Evolutionary conservation across 1,140 invertebrate genomes (phyloP), one percentile per base, ranked within the genome.

Genomic region (Drosophila pruinosa): DNA sequence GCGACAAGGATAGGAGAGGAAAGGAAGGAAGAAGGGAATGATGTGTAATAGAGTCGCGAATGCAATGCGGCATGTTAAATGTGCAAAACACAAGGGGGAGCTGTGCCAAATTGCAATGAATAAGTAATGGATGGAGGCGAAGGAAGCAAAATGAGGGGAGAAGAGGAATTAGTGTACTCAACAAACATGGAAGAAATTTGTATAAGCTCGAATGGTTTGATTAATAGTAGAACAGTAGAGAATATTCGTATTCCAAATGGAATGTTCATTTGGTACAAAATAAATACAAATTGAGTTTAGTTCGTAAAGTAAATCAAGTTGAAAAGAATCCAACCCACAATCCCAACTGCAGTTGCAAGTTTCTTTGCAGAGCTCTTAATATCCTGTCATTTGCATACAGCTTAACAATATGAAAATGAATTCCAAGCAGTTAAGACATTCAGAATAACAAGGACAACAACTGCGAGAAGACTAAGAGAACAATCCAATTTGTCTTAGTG

Each of bases 401-500:
- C 26, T 34, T 7, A 19, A 53, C 19, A 50, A 15, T 21, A 22
- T 31, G 10, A 58, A 53, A 39, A 34, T 15, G 22, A 26, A 31
- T 15, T 52, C 2, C 31, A 28, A 39, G 22, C 24, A 48, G 38
- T 24, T 22, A 58, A 36, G 26, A 43, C 48, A 76, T 76, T 62
- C 45, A 50, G 36, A 63, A 63, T 31, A 50, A 50, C 53, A 12
- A 56, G 19, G 15, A 5, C 17, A 43, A 47, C 43, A 47, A 26
- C 43, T 26, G 31, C 31, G n/a, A 34, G 10, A 34, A 47, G n/a
- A 36, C 47, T 43, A 31, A 12, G 41, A 52, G 43, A 15, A 69
- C 58, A 70, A 82, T 77, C 69, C 41, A 78, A 71, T 75, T 83
- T 61, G 57, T 54, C 28, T 62, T 57, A 45, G 56, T 61, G 28